Evolutionary conservation across 1,140 invertebrate species (phyloP), one percentile per base, ranked within the genome.

Genomic region (Chymomyza costata): DNA sequence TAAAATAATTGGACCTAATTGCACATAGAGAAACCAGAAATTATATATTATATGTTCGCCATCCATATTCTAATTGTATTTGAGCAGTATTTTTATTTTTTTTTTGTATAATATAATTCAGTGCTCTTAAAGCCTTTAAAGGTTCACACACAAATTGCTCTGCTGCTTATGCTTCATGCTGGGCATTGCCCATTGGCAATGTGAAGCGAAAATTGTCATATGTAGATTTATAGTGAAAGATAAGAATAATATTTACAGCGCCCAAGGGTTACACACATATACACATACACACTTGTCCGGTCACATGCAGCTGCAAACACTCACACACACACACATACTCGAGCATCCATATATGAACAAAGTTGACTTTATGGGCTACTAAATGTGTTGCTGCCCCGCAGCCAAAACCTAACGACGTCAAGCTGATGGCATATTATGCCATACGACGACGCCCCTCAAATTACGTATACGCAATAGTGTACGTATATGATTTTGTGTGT

Each of bases 181-280:
- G 44, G 17, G 18, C 50, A 48, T 35, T 45, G 34, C 21, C 63
- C 35, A 19, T 13, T 52, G 47, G 74, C 47, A 58, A 59, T 49
- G 45, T 53, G 45, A 50, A 58, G 73, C 74, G 64, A 68, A 81
- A 80, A 80, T 80, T 80, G 73, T 80, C 73, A 80, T 73, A 80
- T 80, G 73, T 80, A 80, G 73, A 80, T 80, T 80, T 80, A 80
- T 80, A 45, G 68, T 46, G 46, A 65, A 73, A 61, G 73, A 80
- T 80, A 80, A 68, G 73, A 61, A 65, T 68, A 80, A 80, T 80
- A 80, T 80, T 80, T 73, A 80, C 73, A 80, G 55, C 66, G 73
- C 74, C 73, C 64, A 54, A 55, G 78, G 73, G 73, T 68, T 54
- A 38, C 37, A 34, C 47, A 39, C 18, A 50, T 32, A 53, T 6